Evolutionary conservation across 2,797 vertebrate species (phyloP), one percentile per base, ranked within the genome.

Genomic region (Antrozous pallidus): DNA sequence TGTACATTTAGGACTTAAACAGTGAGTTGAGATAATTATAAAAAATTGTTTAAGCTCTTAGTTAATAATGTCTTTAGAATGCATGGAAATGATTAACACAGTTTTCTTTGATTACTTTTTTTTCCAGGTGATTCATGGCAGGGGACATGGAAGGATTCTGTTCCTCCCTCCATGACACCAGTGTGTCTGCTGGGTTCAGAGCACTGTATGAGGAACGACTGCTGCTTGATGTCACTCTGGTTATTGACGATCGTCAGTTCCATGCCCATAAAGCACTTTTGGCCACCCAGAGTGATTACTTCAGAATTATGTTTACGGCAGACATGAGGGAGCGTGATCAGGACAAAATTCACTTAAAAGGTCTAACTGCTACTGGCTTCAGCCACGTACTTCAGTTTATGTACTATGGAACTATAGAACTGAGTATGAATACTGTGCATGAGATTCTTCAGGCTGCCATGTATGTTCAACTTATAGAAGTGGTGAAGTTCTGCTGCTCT

Each of bases 121-220:
- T 96, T 97, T 90, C 61, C 97, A 99, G 99, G 99, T 99, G 98
- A 99, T 99, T 99, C 98, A 99, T 99, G 99, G 99, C 99, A 98
- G 99, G 99, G 98, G 99, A 99, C 98, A 99, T 99, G 99, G 99
- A 99, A 99, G 99, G 99, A 98, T 99, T 99, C 99, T 99, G 99
- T 98, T 99, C 99, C 97, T 99, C 99, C 98, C 99, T 99, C 98
- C 99, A 99, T 95, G 99, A 99, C 97, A 99, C 99, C 98, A 99
- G 99, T 91, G 99, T 99, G 98, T 99, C 99, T 97, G 99, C 99
- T 77, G 99, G 99, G 96, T 99, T 99, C 98, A 98, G 99, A 98
- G 99, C 99, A 97, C 98, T 99, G 96, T 99, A 99, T 95, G 99
- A 99, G 98, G 99, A 99, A 98, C 99, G 99, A 94, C 98, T 99